Percentiles rank a stretch among this genome's conserved stretches.
Conservation (phyloP, 2,888 invertebrate species). For the Tetheella fluctuosa region DNA sequence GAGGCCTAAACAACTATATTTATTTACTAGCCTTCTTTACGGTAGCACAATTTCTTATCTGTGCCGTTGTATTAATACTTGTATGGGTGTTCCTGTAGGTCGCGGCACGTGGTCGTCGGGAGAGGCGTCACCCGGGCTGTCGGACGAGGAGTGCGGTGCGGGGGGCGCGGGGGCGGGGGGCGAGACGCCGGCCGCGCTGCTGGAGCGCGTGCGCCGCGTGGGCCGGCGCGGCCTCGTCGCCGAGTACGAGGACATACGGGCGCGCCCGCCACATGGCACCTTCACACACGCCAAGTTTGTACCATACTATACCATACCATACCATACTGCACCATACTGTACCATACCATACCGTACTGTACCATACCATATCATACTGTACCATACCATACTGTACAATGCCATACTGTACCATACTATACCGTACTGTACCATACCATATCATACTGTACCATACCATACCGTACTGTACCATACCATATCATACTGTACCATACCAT, state of each 20-base stretch:
- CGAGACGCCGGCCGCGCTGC: constrained; percentile 88
- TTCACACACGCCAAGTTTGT: constrained; percentile 93
- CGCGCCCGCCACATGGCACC: constrained; percentile 92
- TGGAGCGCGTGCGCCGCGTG: constrained; percentile 89
- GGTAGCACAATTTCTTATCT: too few relatives aligned
- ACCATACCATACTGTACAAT: too few relatives aligned
- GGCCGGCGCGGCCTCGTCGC: constrained; percentile 92
- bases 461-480: too few relatives aligned
- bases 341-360: too few relatives aligned
- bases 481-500: too few relatives aligned
- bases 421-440: too few relatives aligned
- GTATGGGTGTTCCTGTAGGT: constrained; percentile 39
- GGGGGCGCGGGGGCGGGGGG: constrained; percentile 81
- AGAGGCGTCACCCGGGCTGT: constrained; percentile 91
- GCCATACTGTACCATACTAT: too few relatives aligned
- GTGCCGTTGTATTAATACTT: not conserved
- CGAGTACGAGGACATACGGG: constrained; percentile 95
- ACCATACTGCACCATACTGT: too few relatives aligned
- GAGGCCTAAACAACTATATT: too few relatives aligned
- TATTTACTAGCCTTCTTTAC: too few relatives aligned
- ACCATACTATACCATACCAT: not conserved
- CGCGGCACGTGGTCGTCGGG: constrained; percentile 80
- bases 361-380: too few relatives aligned
- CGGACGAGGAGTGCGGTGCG: constrained; percentile 94
- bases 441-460: too few relatives aligned